Evolutionary conservation across 2,113 vertebrate genomes (phyloP), one percentile per base, ranked within the genome.

Genomic region (Poeciliopsis retropinna): DNA sequence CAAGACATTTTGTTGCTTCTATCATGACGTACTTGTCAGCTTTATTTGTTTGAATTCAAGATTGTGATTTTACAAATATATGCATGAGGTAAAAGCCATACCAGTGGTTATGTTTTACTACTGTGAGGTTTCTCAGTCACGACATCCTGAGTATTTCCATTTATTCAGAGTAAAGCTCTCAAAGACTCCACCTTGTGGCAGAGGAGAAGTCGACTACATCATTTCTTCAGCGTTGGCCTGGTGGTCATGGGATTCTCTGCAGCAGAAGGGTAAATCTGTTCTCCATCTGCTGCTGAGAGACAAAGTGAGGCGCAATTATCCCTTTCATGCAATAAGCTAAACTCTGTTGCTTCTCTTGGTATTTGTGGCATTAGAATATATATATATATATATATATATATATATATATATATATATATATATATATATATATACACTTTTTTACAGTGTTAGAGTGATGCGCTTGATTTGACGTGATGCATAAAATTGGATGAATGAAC

Each of bases 231-330:
- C 0, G 10, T 28, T 70, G 73, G 66, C 30, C 19, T 79, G 47
- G 51, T 60, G 73, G 34, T 69, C n/a, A 15, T 64, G 65, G 76
- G 65, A 73, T 57, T 68, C 72, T 81, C 34, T 25, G 34, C 68
- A 17, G 65, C 80, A 74, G 78, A 76, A 65, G 82, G 67, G 74
- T 65, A 62, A 79, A 72, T 75, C 25, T 47, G 39, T n/a, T 75
- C 71, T 80, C 76, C 80, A 75, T 87, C 83, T 87, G 85, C 72
- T 65, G 17, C 44, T 61, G 37, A n/a, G 25, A 74, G 75, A 75
- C 73, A 10, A 32, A 67, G 73, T 62, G 69, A 61, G 76, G 84
- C 47, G 76, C 34, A 54, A 39, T 73, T 72, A 72, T 75, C 72
- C 37, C 54, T 75, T 31, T 6, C 60, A 62, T 34, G 75, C 2